Conservation (phyloP, 2,888 invertebrate genomes). For the Pyrochroa serraticornis region DNA sequence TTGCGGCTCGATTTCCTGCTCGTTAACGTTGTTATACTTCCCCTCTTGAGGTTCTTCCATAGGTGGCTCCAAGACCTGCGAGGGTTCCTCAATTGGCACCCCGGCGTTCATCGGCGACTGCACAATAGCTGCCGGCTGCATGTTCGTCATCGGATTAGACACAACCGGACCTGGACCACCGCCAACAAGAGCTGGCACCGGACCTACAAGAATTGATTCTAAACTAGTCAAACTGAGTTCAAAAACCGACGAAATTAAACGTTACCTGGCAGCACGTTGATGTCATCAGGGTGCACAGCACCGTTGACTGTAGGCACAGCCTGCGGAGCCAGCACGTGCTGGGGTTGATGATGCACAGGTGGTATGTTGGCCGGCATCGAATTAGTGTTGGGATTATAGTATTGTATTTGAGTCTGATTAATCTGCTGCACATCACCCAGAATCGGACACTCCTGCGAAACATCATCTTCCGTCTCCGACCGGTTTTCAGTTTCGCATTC, state of each 20-base stretch:
- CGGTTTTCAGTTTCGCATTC: slow-evolving; percentile 65
- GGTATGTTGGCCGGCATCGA: slow-evolving; percentile 47
- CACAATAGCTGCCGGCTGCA: slow-evolving; percentile 43
- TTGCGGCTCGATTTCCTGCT: slow-evolving; percentile 41
- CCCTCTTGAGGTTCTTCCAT: slow-evolving; percentile 43
- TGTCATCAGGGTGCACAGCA: slow-evolving; percentile 56
- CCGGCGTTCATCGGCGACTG: slow-evolving; percentile 37
- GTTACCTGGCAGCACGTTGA: slow-evolving; percentile 47
- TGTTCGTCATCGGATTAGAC: slow-evolving; percentile 36
- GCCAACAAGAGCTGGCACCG: slow-evolving; percentile 41
- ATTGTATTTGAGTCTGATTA: slow-evolving; percentile 50
- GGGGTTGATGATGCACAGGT: slow-evolving; percentile 50
- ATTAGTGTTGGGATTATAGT: slow-evolving; percentile 46
- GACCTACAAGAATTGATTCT: slow-evolving; percentile 20
- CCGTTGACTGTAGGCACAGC: slow-evolving; percentile 55
- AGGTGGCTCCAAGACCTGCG: slow-evolving; percentile 39
- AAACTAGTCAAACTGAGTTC: neutral
- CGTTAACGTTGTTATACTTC: slow-evolving; percentile 39
- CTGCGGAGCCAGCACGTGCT: slow-evolving; percentile 48
- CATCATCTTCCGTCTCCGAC: slow-evolving; percentile 72
- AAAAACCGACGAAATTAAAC: neutral
- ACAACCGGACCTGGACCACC: slow-evolving; percentile 40
- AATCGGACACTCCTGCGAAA: slow-evolving; percentile 41
- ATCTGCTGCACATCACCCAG: slow-evolving; percentile 47
- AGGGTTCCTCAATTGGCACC: slow-evolving; percentile 44